A percentile compares a stretch with the other conserved stretches of the same genome.
Evolutionary conservation across 2,113 vertebrate genomes (phyloP).

Genomic region (Gymnobelideus leadbeateri): DNA sequence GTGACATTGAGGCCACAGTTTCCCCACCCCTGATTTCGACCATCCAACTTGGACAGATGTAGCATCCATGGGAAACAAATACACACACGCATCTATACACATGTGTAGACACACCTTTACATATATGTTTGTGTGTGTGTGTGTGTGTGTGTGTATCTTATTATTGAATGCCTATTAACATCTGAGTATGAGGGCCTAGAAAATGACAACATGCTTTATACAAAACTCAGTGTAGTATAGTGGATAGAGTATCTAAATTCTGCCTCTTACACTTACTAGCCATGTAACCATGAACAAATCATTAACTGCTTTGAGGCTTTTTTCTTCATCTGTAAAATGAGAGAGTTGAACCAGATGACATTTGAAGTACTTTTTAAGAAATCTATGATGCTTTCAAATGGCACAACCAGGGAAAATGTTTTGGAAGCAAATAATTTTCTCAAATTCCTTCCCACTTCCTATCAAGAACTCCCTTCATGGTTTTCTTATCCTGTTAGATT

Average conservation of each 20-base stretch:
- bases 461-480: neutral
- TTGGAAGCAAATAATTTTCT: neutral
- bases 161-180: neutral
- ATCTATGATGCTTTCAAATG: neutral
- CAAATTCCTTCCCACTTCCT: neutral
- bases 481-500: neutral
- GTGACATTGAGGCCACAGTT: too few relatives aligned
- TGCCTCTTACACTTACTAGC: neutral
- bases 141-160: neutral
- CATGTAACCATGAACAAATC: too few relatives aligned
- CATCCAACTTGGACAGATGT: too few relatives aligned
- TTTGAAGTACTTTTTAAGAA: neutral
- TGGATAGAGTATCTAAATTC: neutral
- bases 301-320: neutral
- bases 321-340: neutral
- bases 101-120: too few relatives aligned
- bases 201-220: neutral
- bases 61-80: too few relatives aligned
- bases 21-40: too few relatives aligned
- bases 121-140: too few relatives aligned
- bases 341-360: neutral
- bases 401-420: neutral
- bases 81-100: too few relatives aligned
- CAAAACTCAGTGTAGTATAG: too few relatives aligned
- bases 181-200: neutral